Base-by-base conservation (phyloP, 1,140 invertebrate species). In the Manduca sexta region DNA sequence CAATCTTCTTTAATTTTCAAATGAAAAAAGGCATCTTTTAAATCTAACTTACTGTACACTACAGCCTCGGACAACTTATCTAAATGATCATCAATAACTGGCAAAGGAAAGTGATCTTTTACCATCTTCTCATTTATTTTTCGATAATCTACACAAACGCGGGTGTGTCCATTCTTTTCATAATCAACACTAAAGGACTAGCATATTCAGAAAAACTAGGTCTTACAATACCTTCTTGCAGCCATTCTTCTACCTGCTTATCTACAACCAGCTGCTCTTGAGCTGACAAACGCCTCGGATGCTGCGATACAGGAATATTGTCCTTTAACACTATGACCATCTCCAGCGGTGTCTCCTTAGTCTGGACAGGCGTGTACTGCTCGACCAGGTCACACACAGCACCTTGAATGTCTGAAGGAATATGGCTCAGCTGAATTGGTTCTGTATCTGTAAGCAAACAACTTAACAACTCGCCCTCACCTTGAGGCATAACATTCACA, bases 51-150 rank as follows among this genome's bases (percentile, higher is more conserved):
- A 39, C 37, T 39, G 14, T 14, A 39, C 3, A 39, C 14, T 4
- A 14, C 3, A 15, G 3, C 5, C 3, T 15, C 10, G 8, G 2
- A 2, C 3, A 8, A 3, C 13, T 39, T 39, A 10, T 39, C 13
- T 3, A 39, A 42, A 26, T 45, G 47, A 15, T 17, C 49, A 5
- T 39, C 37, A 6, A 39, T 39, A 10, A 39, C 14, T 15, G 37
- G 37, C 10, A 8, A 39, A n/a, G 3, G 6, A 16, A 15, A 16
- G 3, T 39, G 2, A 39, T 39, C 13, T 39, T 39, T 39, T 2
- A 39, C 13, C 4, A 39, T 39, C 37, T 39, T 39, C 3, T 8
- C 3, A 10, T 39, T 39, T 3, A 39, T 15, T 15, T 14, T 39
- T 3, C 37, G 2, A 15, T 39, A 39, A 39, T 39, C 37, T 3